Conservation (phyloP, 2,888 invertebrate genomes). For the Drosophila prostipennis region DNA sequence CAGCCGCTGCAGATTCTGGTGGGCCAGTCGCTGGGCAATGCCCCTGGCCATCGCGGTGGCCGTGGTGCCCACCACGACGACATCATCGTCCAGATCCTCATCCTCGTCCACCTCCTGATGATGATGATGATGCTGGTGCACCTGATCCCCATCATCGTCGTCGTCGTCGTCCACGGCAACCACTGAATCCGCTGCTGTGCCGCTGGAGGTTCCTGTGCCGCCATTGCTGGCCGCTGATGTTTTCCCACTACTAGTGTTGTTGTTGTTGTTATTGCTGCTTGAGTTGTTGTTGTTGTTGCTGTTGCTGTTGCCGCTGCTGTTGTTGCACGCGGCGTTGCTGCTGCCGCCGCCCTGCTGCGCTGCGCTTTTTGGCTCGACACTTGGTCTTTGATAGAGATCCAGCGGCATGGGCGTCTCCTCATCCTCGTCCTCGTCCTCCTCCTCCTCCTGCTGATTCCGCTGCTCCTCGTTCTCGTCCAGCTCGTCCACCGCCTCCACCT, state of each 20-base stretch:
- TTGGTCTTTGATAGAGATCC: slow-evolving; percentile 84
- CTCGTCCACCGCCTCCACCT: slow-evolving; percentile 31
- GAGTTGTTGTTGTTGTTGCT: slow-evolving; percentile 58
- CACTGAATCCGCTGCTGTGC: slow-evolving; percentile 25
- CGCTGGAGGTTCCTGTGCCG: slow-evolving; percentile 13
- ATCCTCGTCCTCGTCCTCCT: slow-evolving; percentile 55
- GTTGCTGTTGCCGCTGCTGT: slow-evolving; percentile 67
- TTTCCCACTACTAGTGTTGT: slow-evolving; percentile 63
- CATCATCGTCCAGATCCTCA: slow-evolving; percentile 45
- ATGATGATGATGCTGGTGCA: slow-evolving; percentile 39
- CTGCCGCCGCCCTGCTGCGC: slow-evolving; percentile 8
- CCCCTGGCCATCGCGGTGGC: slow-evolving; percentile 60
- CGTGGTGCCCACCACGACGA: slow-evolving; percentile 54
- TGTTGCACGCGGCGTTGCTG: slow-evolving; percentile 31
- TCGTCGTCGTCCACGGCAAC: slow-evolving; percentile 55
- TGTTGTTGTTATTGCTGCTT: slow-evolving; percentile 43
- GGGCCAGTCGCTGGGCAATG: slow-evolving; percentile 64
- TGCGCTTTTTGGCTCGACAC: slow-evolving; percentile 45
- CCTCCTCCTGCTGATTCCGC: slow-evolving; percentile 43
- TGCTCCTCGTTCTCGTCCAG: slow-evolving; percentile 31
- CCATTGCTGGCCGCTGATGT: slow-evolving; percentile 59
- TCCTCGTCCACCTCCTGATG: slow-evolving; percentile 41
- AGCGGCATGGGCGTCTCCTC: slow-evolving; percentile 81
- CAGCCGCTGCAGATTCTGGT: slow-evolving; percentile 53
- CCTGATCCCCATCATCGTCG: slow-evolving; percentile 36